A percentile compares a stretch with the other conserved stretches of the same genome.
Evolutionary conservation across 2,888 invertebrate genomes (phyloP).

Genomic region (Hoplodrina blanda): DNA sequence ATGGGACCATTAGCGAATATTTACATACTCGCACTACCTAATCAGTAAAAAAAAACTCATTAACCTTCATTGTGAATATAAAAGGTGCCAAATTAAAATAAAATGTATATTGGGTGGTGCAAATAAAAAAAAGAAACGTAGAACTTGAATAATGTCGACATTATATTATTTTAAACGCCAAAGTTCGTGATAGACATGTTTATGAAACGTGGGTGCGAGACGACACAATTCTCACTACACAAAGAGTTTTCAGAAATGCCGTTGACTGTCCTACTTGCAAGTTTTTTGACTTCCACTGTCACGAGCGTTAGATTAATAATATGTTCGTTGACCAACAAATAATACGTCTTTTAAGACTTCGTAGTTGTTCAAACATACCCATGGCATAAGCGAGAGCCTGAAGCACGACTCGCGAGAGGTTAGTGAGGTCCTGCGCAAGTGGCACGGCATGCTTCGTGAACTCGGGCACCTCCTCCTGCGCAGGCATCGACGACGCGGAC

Average conservation of each 20-base stretch:
- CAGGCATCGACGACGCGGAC: constrained; percentile 91
- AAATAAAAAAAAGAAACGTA: neutral
- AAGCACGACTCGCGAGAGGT: constrained; percentile 92
- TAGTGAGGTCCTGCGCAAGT: constrained; percentile 93
- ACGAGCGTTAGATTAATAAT: neutral
- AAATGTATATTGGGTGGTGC: neutral
- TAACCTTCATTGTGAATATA: constrained; percentile 21
- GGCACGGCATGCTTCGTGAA: constrained; percentile 92
- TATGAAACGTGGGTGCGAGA: neutral
- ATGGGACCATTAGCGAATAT: constrained; percentile 28
- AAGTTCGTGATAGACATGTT: neutral
- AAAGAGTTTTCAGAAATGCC: neutral
- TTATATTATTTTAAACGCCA: neutral
- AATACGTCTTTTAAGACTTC: no score
- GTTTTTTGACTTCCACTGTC: neutral
- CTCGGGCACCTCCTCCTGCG: constrained; percentile 92
- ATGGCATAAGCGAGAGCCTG: constrained; percentile 91
- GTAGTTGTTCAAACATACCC: constrained; percentile 73
- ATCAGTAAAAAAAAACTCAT: neutral
- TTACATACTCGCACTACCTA: constrained; percentile 24
- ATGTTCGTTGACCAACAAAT: no score
- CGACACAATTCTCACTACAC: neutral
- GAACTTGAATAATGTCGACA: neutral
- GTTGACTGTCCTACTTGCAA: neutral
- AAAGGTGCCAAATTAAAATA: neutral